These are phyloP conservation scores for Ptilorrhoa leucosticta DNA, from an alignment of 2,113 vertebrate species.

Conservation along the genomic window DNA sequence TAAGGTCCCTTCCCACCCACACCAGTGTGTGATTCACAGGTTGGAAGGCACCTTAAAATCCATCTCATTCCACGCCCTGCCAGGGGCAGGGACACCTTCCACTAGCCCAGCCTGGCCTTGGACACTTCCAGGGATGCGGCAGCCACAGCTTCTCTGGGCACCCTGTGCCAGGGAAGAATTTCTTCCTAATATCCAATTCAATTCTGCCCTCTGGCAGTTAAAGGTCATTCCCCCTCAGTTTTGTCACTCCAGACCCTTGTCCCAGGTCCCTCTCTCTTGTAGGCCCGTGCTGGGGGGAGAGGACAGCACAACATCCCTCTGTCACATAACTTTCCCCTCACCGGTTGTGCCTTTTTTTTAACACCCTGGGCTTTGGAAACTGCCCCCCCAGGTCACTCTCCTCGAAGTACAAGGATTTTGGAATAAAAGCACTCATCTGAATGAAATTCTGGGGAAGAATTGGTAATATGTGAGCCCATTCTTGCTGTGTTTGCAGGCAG, in stretches of 20 bases:
- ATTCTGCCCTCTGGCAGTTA: neutral
- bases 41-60: neutral
- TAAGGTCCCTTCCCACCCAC: neutral
- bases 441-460: neutral
- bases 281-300: neutral
- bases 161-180: neutral
- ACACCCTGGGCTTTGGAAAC: neutral
- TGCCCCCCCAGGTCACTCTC: neutral
- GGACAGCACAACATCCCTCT: neutral
- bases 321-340: neutral
- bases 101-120: fast-evolving
- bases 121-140: neutral
- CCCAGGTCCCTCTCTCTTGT: neutral
- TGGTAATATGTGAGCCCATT: neutral
- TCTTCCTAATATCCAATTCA: neutral
- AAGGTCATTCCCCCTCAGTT: neutral
- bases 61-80: fast-evolving
- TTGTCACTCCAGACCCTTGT: neutral
- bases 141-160: neutral
- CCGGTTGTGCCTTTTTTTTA: neutral
- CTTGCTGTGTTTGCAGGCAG: neutral
- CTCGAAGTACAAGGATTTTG: neutral
- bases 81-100: neutral
- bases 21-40: neutral
- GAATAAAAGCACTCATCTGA: neutral